phyloP scores from a whole-genome alignment of 2,113 vertebrate genomes.

The Pseudopipra pipra region DNA sequence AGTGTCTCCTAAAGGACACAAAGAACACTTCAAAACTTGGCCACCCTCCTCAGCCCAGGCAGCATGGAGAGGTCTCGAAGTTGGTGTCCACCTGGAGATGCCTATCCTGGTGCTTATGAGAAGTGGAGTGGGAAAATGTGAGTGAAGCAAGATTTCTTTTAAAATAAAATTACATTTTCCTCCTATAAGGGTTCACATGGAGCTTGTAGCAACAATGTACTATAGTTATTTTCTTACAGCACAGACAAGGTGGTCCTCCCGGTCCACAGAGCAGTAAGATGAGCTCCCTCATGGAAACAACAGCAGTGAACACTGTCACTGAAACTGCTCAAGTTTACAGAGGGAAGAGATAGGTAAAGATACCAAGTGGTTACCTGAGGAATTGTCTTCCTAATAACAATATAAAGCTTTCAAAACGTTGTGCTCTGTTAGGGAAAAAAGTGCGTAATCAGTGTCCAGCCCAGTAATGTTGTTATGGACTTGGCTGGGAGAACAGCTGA shows the following conservation, averaged over 20 bases:
- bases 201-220: background rate
- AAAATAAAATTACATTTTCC: background rate
- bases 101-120: background rate
- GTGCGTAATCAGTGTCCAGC: background rate
- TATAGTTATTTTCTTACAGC: background rate
- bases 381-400: background rate
- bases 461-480: background rate
- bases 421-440: background rate
- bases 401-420: background rate
- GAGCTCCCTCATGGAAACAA: background rate
- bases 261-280: background rate
- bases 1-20: background rate
- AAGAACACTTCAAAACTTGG: background rate
- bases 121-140: background rate
- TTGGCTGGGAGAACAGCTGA: background rate
- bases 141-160: background rate
- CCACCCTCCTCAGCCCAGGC: rapidly evolving
- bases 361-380: background rate
- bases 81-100: background rate
- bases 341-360: background rate
- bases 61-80: background rate
- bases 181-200: background rate
- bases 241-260: background rate
- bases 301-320: background rate
- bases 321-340: background rate